Base-by-base conservation (phyloP, 2,113 vertebrate genomes). In the Saccopteryx bilineata region DNA sequence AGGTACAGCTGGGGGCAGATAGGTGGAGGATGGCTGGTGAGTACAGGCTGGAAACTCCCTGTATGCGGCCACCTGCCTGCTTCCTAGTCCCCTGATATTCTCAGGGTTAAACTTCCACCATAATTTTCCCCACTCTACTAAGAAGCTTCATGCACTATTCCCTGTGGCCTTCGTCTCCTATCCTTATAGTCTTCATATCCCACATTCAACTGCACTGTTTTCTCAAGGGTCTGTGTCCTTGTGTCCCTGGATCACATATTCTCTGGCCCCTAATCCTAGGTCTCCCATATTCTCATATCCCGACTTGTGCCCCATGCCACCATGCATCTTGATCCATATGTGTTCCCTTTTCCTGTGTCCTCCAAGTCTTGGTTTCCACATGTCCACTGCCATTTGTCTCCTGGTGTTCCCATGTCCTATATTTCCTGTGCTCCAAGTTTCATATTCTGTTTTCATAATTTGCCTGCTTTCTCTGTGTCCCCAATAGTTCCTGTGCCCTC, bases 1-100 rank as follows among this genome's bases (percentile, higher is more conserved):
- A 99, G 88, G 97, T 99, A 99, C 5, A 99, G 96, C 99, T 99
- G 96, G 7, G 0, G 84, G 15, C 13, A 7, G 60, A 2, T 2
- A 7, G 6, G 48, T 5, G 24, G 8, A 5, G 18, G 31, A 9
- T 48, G 31, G 1, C 8, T 52, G 31, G 26, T 3, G 13, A 9
- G 0, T 1, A 19, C 6, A 46, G 28, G 24, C 39, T 4, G 18
- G 80, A 17, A 50, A 19, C 66, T 80, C 14, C 61, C 71, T 28
- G 18, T 14, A 11, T 3, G 0, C 52, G 78, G 52, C 63, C 7
- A 18, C 28, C 2, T 0, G 0, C 46, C 78, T 48, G 9, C 58
- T 75, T 18, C 75, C n/a, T n/a, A 50, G 52, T 21, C 9, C 71
- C 54, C 50, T 8, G 50, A 10, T 63, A 13, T 23, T 82, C 74